These are phyloP conservation scores for Passerina amoena DNA, from an alignment of 2,113 vertebrate species.

Conservation along the genomic window DNA sequence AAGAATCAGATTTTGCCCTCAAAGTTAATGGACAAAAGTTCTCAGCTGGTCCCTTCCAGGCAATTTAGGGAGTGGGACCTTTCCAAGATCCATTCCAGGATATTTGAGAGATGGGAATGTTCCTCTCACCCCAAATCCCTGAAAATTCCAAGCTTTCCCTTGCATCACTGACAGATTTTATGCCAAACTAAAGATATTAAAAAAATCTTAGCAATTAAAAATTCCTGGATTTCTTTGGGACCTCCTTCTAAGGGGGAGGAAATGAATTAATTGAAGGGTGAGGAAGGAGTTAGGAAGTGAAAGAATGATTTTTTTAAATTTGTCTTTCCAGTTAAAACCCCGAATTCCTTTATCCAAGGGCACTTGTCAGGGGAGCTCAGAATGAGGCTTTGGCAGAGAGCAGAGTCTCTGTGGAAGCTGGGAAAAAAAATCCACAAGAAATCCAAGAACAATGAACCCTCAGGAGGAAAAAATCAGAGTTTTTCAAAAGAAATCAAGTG, in stretches of 20 bases:
- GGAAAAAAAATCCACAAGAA: neutral
- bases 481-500: neutral
- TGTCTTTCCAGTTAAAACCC: neutral
- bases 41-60: neutral
- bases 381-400: neutral
- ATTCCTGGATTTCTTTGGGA: neutral
- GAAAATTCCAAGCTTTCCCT: neutral
- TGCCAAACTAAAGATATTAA: no score
- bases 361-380: neutral
- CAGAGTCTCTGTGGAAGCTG: neutral
- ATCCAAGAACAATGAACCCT: neutral
- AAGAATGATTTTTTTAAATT: neutral
- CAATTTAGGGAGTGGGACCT: neutral
- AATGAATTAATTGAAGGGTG: neutral
- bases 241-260: neutral
- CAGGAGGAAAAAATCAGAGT: neutral
- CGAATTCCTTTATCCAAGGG: neutral
- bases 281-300: neutral
- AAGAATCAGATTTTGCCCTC: neutral
- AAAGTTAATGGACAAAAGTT: neutral
- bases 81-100: neutral
- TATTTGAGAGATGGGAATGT: rapidly evolving
- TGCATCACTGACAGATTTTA: neutral
- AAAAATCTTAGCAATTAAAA: neutral
- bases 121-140: neutral